A percentile compares a stretch with the other conserved stretches of the same genome.
phyloP scores from a whole-genome alignment of 2,797 vertebrate species.

The Syngnathus acus region DNA sequence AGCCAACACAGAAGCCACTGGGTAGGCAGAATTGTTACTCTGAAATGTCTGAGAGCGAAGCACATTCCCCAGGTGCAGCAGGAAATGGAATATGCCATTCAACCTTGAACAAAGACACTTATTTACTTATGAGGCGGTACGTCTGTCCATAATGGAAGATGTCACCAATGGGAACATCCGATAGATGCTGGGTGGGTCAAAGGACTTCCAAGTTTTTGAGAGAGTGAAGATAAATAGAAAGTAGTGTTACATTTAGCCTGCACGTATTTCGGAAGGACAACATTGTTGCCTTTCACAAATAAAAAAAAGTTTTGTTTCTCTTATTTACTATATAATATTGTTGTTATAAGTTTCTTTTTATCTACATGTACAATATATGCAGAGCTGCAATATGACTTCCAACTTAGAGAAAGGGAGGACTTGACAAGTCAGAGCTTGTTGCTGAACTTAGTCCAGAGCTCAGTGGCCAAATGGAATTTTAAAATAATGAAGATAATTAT shows the following conservation, averaged over 20 bases:
- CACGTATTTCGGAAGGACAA: conserved; percentile 16
- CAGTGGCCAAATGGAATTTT: not conserved
- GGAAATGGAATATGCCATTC: conserved; percentile 27
- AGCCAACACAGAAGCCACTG: conserved; percentile 46
- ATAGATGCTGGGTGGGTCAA: conserved; percentile 39
- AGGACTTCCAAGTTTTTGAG: conserved; percentile 23
- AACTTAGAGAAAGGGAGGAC: conserved; percentile 37
- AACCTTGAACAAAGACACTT: conserved; percentile 36
- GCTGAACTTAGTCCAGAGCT: not conserved
- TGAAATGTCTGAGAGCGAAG: conserved; percentile 32
- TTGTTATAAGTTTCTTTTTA: not conserved
- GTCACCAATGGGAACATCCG: conserved; percentile 40
- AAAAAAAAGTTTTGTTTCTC: not conserved
- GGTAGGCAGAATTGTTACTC: conserved; percentile 35
- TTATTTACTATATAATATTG: not conserved
- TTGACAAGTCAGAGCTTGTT: conserved; percentile 2
- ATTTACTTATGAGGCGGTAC: conserved; percentile 42
- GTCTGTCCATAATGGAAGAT: conserved; percentile 40
- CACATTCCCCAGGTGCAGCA: conserved; percentile 25
- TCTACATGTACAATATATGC: conserved; percentile 8
- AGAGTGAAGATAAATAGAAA: conserved; percentile 21
- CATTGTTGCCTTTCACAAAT: conserved; percentile 6
- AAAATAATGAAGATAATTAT: conserved; percentile 17
- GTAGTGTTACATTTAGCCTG: conserved; percentile 25
- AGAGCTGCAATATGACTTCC: conserved; percentile 57